Base-by-base conservation (phyloP, 2,113 vertebrate species). In the Rhinoderma darwinii region DNA sequence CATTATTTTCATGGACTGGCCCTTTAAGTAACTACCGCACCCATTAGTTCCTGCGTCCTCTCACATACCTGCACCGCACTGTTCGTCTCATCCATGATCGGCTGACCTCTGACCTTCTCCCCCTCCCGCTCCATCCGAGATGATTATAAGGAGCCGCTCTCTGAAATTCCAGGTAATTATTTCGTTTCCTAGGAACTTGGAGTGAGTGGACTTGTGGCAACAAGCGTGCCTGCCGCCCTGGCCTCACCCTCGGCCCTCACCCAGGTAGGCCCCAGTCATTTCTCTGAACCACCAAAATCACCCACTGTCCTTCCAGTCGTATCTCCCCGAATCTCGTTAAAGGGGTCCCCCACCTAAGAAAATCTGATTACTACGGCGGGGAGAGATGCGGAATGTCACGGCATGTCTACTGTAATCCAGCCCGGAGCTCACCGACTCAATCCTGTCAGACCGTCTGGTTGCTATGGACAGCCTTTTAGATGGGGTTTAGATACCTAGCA, bases 111-210 rank as follows among this genome's bases (percentile, higher is more conserved):
- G 85, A 72, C 68, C 68, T 12, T 43, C 22, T 73, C 27, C 61
- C 35, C 84, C 78, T 30, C 78, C 85, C 85, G 17, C 0, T 35
- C 85, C 56, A 82, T 82, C 63, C 77, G 35, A 73, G 84, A 61
- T 86, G 75, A 66, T 61, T 77, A 75, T 41, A 56, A 59, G 78
- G 77, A 72, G 63, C 20, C 27, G 77, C 47, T 44, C 37, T 81
- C 6, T 74, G 78, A 78, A 87, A 87, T 87, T 43, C 51, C 68
- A 87, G 51, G 68, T 59, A 63, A 61, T 87, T 39, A 82, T 61
- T 47, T 61, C 27, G 50, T 43, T 82, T 39, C 37, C 77, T 47
- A 63, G 37, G 63, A 78, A 20, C 27, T 15, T 18, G 47, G 20
- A 59, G 61, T 27, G 47, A 10, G 50, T 11, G 11, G 22, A 20